Evolutionary conservation across 1,140 invertebrate genomes (phyloP).

Genomic region (Apolygus lucorum): DNA sequence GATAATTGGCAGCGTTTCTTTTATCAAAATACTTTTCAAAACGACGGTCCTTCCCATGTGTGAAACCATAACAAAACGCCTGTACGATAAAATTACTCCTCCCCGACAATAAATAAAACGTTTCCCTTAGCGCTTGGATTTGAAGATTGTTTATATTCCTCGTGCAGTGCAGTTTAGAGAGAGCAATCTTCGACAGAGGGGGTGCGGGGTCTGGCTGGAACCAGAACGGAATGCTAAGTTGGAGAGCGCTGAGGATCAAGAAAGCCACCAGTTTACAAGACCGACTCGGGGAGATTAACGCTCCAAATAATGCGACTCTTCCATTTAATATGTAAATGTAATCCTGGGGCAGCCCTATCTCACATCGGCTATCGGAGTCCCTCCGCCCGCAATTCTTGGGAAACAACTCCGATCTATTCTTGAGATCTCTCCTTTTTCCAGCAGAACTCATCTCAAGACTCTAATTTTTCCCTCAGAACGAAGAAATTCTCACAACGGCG

Average conservation of each 20-base stretch:
- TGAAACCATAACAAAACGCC: too few relatives aligned
- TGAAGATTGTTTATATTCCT: not conserved
- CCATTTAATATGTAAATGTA: conserved; percentile 17
- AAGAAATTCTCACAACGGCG: too few relatives aligned
- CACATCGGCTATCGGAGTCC: conserved; percentile 5
- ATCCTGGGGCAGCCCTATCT: not conserved
- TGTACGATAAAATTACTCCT: too few relatives aligned
- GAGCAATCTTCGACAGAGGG: not conserved
- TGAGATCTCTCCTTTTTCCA: too few relatives aligned
- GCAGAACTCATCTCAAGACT: too few relatives aligned
- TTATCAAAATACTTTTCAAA: too few relatives aligned
- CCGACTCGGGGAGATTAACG: conserved; percentile 12
- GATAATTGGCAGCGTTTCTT: too few relatives aligned
- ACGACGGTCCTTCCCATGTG: too few relatives aligned
- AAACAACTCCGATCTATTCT: too few relatives aligned
- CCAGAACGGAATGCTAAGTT: conserved; percentile 3
- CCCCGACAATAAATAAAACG: not conserved
- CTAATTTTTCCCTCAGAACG: too few relatives aligned
- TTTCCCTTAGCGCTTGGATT: not conserved
- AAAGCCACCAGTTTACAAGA: conserved; percentile 3
- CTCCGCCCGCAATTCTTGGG: too few relatives aligned
- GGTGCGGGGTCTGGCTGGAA: too few relatives aligned
- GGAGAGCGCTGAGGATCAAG: not conserved
- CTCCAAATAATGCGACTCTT: conserved; percentile 16
- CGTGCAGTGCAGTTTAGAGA: not conserved